These are phyloP conservation scores for Brienomyrus brachyistius DNA, from an alignment of 2,113 vertebrate genomes.

Conservation along the genomic window DNA sequence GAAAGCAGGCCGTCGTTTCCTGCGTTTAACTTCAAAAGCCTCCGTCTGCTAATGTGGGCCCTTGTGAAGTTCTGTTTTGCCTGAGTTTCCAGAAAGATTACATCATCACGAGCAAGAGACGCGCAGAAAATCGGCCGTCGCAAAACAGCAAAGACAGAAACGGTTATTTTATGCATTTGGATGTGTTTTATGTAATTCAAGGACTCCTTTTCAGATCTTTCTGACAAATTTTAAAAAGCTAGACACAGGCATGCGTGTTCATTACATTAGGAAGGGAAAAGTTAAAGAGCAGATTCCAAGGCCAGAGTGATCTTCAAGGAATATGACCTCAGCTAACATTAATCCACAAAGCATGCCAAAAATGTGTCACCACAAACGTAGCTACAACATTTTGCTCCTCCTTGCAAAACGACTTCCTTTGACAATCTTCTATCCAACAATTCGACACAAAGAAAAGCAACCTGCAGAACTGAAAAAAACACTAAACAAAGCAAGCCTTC, in stretches of 20 bases:
- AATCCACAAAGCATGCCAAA: not conserved
- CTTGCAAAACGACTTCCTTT: not conserved
- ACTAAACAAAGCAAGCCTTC: not conserved
- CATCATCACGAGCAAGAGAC: not conserved
- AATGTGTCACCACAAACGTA: not conserved
- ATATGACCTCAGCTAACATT: not conserved
- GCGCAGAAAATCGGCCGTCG: not conserved
- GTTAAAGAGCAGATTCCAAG: not conserved
- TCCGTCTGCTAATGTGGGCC: not conserved
- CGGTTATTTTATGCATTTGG: not conserved
- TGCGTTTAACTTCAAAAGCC: conserved; percentile 1
- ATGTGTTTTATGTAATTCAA: not conserved
- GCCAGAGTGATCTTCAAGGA: not conserved
- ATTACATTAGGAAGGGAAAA: not conserved
- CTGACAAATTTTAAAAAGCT: not conserved
- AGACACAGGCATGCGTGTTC: not conserved
- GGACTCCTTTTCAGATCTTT: not conserved
- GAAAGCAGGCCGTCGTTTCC: not conserved
- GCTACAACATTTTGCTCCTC: not conserved
- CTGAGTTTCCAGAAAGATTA: not conserved
- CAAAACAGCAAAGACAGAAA: not conserved
- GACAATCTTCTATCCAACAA: not conserved
- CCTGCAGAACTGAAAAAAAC: not conserved
- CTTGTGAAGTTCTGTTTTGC: not conserved
- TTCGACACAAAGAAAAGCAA: not conserved